Percentiles rank a stretch among this genome's conserved stretches.
Evolutionary conservation across 2,113 vertebrate species (phyloP).

Genomic region (Percopsis transmontana): DNA sequence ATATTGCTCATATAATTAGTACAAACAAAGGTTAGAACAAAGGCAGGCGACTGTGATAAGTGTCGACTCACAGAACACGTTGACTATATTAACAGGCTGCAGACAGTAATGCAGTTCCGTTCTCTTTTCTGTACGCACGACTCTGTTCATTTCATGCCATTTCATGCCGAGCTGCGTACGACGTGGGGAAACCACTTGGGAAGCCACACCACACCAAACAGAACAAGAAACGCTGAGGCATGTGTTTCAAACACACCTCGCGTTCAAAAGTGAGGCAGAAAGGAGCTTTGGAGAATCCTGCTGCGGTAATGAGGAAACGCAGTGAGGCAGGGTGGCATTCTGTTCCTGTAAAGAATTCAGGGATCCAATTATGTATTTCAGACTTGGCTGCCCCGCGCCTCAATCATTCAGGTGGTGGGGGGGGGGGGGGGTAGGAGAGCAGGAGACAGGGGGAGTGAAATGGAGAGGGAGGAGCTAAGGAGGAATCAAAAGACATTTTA

Average conservation of each 20-base stretch:
- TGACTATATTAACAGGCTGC: no score
- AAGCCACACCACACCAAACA: background rate
- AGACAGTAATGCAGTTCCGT: no score
- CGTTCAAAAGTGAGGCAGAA: conserved; percentile 22
- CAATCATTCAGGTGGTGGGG: conserved; percentile 33
- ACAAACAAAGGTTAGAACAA: no score
- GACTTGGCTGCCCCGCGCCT: conserved; percentile 35
- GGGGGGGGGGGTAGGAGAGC: background rate
- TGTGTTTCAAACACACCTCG: conserved; percentile 20
- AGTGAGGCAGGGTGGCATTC: conserved; percentile 40
- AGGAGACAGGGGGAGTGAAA: conserved; percentile 3
- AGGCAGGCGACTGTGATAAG: no score
- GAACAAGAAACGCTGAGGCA: conserved; percentile 1
- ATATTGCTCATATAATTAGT: no score
- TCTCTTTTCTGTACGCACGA: no score
- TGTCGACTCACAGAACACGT: no score
- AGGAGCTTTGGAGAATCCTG: conserved; percentile 27
- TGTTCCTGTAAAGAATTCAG: conserved; percentile 62
- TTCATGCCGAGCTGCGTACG: no score
- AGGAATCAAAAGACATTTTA: conserved; percentile 10
- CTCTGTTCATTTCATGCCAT: no score
- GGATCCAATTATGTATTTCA: conserved; percentile 58
- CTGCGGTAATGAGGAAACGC: conserved; percentile 29
- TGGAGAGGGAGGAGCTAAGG: background rate
- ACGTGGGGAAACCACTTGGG: conserved; percentile 20